phyloP scores from a whole-genome alignment of 2,888 invertebrate species.

The Pachycephus smyrnensis region DNA sequence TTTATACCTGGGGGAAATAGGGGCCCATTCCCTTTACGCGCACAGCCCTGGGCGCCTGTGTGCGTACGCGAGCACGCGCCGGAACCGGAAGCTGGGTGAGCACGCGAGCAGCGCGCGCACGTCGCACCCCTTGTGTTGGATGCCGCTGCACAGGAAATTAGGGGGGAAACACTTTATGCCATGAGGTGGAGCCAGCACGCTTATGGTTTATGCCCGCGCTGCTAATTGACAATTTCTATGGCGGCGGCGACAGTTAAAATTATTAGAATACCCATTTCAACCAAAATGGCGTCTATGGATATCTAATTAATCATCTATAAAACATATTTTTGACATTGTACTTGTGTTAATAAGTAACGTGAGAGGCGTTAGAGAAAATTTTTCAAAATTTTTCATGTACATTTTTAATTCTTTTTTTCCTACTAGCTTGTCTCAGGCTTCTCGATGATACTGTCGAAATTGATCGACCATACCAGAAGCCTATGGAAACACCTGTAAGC shows the following conservation, averaged over 20 bases:
- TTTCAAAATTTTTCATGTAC: background rate
- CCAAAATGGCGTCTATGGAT: background rate
- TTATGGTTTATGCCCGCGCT: background rate
- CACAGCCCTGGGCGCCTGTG: conserved; percentile 18
- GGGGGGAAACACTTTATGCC: conserved; percentile 27
- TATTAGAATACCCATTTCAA: too few species aligned
- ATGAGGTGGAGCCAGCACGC: background rate
- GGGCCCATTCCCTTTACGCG: conserved; percentile 24
- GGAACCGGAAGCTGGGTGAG: conserved; percentile 53
- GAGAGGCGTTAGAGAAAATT: background rate
- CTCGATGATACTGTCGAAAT: background rate
- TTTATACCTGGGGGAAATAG: conserved; percentile 10
- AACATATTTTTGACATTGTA: background rate
- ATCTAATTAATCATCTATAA: background rate
- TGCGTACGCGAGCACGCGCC: conserved; percentile 39
- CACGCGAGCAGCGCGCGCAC: conserved; percentile 45
- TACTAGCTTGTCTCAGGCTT: background rate
- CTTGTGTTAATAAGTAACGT: background rate
- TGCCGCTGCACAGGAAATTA: conserved; percentile 37
- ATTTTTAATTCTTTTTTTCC: background rate
- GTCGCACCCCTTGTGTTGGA: conserved; percentile 26
- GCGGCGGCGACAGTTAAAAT: background rate
- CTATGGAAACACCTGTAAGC: conserved; percentile 44
- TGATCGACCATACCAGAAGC: conserved; percentile 6
- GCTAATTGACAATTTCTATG: background rate